Conservation (phyloP, 2,888 invertebrate species). For the Leptinotarsa rubiginosa region DNA sequence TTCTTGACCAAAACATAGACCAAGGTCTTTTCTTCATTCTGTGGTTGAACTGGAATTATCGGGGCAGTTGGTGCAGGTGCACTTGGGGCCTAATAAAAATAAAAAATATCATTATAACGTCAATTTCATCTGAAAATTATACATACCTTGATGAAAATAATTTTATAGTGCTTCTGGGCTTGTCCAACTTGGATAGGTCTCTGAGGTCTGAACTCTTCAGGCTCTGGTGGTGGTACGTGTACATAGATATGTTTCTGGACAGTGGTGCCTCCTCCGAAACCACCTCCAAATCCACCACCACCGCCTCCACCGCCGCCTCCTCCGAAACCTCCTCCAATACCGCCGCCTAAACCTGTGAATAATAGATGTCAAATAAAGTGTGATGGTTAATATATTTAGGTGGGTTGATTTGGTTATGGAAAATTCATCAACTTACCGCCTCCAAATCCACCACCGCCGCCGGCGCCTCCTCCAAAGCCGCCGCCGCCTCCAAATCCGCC, state of each 20-base stretch:
- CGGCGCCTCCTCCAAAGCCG: constrained; percentile 39
- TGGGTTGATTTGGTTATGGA: background rate
- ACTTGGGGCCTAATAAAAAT: constrained; percentile 73
- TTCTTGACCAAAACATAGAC: constrained; percentile 92
- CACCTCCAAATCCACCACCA: constrained; percentile 67
- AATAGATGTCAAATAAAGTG: too few relatives aligned
- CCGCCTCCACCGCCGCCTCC: constrained; percentile 50
- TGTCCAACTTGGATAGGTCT: constrained; percentile 78
- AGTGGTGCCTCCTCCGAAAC: constrained; percentile 70
- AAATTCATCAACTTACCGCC: constrained; percentile 25
- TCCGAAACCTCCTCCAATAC: constrained; percentile 57
- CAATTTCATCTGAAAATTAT: background rate
- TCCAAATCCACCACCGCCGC: constrained; percentile 4
- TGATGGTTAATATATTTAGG: too few relatives aligned
- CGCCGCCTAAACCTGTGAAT: constrained; percentile 38
- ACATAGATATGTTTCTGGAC: constrained; percentile 91
- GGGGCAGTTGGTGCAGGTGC: constrained; percentile 85
- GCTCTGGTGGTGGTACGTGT: constrained; percentile 90
- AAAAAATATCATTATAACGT: background rate
- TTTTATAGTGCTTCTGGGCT: constrained; percentile 90
- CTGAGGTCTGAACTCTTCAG: constrained; percentile 76
- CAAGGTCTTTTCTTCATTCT: constrained; percentile 90
- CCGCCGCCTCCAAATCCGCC: constrained; percentile 50
- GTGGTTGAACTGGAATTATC: constrained; percentile 82
- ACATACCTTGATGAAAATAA: constrained; percentile 85